Base-by-base conservation (phyloP, 2,888 invertebrate species). In the Lamellibrachia columna region DNA sequence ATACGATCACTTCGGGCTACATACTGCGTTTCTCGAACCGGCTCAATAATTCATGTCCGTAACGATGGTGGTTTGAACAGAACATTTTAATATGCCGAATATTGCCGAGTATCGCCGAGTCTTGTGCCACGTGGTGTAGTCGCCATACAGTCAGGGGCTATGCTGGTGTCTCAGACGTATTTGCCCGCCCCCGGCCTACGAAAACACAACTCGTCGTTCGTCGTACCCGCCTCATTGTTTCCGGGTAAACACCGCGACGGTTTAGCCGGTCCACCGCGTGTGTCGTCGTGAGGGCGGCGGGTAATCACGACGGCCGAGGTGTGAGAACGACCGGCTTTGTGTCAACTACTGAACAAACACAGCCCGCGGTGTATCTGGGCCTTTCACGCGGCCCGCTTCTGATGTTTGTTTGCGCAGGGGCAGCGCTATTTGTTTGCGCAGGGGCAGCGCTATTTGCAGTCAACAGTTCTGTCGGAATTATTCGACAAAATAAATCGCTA, bases 281-380 rank as follows among this genome's bases (percentile, higher is more conserved):
- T 11, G n/a, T n/a, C 22, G n/a, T n/a, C 6, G 75, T 75, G 75
- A 75, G 75, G 75, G n/a, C 75, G 22, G 22, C 15, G 22, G 75
- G n/a, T 75, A 75, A 75, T 75, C 75, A 75, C 75, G 75, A 22
- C 75, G 75, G 4, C 75, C 4, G n/a, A 75, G 75, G 75, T 75
- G 75, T 75, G 75, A 75, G 75, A 75, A 22, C n/a, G 75, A 75
- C 75, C 75, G 75, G 75, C 75, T 75, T 75, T 75, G 75, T 75
- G 22, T 75, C 22, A n/a, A 6, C 15, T 22, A 6, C 6, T 22
- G 75, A 75, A 22, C 22, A 75, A 75, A 75, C 75, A 75, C 6
- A 15, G 8, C 55, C 55, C 22, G 75, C 40, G 75, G 75, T 15
- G 22, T 75, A 75, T 15, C 22, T 4, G 75, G 15, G 75, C 4